These are phyloP conservation scores for Xiphophorus hellerii DNA, from an alignment of 2,113 vertebrate genomes.

Conservation along the genomic window DNA sequence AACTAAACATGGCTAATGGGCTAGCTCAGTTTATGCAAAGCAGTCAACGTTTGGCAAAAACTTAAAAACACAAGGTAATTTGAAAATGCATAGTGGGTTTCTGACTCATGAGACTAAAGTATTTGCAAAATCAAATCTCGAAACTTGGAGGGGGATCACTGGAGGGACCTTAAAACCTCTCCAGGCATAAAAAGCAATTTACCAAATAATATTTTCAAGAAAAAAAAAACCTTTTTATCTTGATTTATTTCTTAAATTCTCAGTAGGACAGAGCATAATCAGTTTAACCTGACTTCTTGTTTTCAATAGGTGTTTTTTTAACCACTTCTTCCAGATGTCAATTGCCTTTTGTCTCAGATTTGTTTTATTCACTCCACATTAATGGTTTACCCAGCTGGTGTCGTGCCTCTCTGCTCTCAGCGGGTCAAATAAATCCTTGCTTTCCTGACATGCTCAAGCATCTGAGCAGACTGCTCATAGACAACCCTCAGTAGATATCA, in stretches of 20 bases:
- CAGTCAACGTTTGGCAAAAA: too few species aligned
- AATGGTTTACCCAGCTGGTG: constrained; percentile 31
- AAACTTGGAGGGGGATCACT: background rate
- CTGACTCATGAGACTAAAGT: background rate
- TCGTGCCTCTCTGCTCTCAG: constrained; percentile 23
- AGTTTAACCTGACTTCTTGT: background rate
- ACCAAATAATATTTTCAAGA: background rate
- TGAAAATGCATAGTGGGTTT: too few species aligned
- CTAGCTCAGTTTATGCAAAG: too few species aligned
- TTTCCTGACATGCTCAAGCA: constrained; percentile 15
- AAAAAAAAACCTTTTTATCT: background rate
- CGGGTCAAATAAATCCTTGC: constrained; percentile 34
- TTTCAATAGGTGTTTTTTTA: background rate
- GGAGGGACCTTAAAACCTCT: background rate
- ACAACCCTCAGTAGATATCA: constrained; percentile 47
- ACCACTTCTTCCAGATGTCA: background rate
- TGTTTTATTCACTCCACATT: constrained; percentile 4
- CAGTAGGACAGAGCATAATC: background rate
- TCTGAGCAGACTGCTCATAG: constrained; percentile 41
- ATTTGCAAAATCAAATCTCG: background rate
- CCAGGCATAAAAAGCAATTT: background rate
- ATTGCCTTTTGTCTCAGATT: background rate
- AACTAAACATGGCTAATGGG: background rate
- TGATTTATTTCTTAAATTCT: too few species aligned
- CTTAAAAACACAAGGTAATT: too few species aligned